Evolutionary conservation across 2,113 vertebrate species (phyloP), one percentile per base, ranked within the genome.

Genomic region (Hirundichthys speculiger): DNA sequence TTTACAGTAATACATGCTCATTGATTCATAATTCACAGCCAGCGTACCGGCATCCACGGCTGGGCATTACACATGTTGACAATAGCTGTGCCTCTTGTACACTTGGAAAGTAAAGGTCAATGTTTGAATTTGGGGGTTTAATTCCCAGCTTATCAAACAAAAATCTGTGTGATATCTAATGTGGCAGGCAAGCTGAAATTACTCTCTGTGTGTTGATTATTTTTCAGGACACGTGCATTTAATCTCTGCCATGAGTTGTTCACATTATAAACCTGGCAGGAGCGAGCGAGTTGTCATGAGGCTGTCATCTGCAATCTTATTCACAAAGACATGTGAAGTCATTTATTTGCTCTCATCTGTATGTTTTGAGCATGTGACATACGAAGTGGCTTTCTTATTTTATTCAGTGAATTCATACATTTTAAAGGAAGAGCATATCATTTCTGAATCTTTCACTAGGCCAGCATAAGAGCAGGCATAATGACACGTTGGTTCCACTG

Each of bases 11-110:
- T 84, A 73, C 83, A 69, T 69, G 79, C 70, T 86, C 78, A 88
- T 83, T 90, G 84, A 92, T 92, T 91, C 86, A 81, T 81, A 88
- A 90, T 88, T 87, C 84, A 75, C 70, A 69, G 62, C 18, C 48
- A 62, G 61, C 38, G 27, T n/a, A 63, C 43, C 43, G 55, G 53
- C 71, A 82, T 82, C 69, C 76, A 67, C 72, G 70, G 64, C 66
- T 40, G 58, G 62, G 77, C 83, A 83, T 90, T 84, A 90, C 79
- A 85, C 65, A 80, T 78, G 84, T 85, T 82, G 82, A 91, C 88
- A 87, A 89, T 54, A 70, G 68, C 77, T 57, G 76, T 50, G 63
- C 52, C 45, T 21, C 69, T 75, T 73, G 67, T 69, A 69, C 62
- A 65, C 60, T 58, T 65, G 22, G 62, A 91, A n/a, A 83, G 64